Conservation (phyloP, 2,888 invertebrate species). For the Lasioglossum marginatum region DNA sequence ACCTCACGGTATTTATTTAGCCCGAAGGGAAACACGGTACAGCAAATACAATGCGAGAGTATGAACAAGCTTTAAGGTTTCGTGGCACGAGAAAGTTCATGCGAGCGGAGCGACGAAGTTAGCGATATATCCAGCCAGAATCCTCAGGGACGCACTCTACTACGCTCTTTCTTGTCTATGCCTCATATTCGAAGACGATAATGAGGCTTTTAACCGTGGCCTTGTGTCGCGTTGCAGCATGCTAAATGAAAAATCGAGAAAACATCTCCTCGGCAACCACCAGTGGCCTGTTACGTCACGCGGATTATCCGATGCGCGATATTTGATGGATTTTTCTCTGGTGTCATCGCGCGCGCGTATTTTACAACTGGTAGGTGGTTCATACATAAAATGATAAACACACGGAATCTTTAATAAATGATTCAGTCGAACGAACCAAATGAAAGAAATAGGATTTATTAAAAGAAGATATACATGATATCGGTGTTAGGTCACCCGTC, state of each 20-base stretch:
- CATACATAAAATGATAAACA: neutral
- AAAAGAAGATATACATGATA: neutral
- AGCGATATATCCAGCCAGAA: constrained; percentile 46
- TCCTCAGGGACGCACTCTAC: constrained; percentile 65
- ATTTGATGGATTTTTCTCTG: constrained; percentile 21
- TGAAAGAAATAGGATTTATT: neutral
- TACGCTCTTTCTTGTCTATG: constrained; percentile 40
- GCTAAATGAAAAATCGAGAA: constrained; percentile 61
- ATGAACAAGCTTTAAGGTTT: constrained; percentile 36
- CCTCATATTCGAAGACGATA: constrained; percentile 66
- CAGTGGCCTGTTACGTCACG: constrained; percentile 32
- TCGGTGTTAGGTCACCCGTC: neutral
- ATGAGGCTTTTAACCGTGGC: constrained; percentile 68
- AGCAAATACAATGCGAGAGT: neutral
- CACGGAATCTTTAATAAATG: neutral
- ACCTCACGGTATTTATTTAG: neutral
- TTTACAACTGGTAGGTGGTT: neutral
- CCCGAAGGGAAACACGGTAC: neutral
- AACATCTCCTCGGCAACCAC: constrained; percentile 22
- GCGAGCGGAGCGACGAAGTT: constrained; percentile 61
- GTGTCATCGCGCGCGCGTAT: constrained; percentile 13
- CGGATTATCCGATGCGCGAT: constrained; percentile 18
- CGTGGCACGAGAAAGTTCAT: constrained; percentile 63
- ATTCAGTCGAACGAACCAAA: neutral
- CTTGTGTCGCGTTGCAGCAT: constrained; percentile 49